These are phyloP conservation scores for Nomada ferruginata DNA, from an alignment of 2,888 invertebrate genomes.

Conservation along the genomic window DNA sequence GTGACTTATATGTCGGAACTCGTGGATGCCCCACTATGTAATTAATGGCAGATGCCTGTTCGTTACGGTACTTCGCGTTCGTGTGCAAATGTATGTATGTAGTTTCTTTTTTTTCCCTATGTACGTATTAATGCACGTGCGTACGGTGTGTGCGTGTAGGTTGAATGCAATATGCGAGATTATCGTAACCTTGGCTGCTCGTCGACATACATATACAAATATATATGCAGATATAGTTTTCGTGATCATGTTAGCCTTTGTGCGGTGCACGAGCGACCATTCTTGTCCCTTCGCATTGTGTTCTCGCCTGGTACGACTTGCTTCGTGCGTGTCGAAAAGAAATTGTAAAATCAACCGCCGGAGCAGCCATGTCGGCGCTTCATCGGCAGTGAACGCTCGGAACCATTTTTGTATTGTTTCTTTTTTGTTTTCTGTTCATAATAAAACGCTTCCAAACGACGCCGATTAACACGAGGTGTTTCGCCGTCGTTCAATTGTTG, in stretches of 20 bases:
- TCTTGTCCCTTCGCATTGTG: conserved; percentile 33
- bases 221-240: conserved; percentile 41
- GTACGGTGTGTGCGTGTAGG: conserved; percentile 68
- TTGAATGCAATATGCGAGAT: conserved; percentile 65
- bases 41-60: conserved; percentile 48
- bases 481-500: conserved; percentile 39
- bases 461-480: conserved; percentile 7
- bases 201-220: conserved; percentile 44
- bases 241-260: conserved; percentile 43
- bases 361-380: conserved; percentile 61
- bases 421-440: conserved; percentile 34
- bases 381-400: conserved; percentile 70
- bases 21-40: conserved; percentile 36
- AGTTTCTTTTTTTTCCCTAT: conserved; percentile 51
- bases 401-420: conserved; percentile 30
- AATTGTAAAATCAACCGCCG: conserved; percentile 59
- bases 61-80: conserved; percentile 43
- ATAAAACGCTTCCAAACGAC: conserved; percentile 53
- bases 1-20: conserved; percentile 31
- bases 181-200: conserved; percentile 63
- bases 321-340: conserved; percentile 57
- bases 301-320: conserved; percentile 47
- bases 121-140: conserved; percentile 67
- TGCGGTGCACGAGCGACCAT: conserved; percentile 56
- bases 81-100: conserved; percentile 61